Evolutionary conservation across 2,797 vertebrate genomes (phyloP).

Genomic region (Xyrichtys novacula): DNA sequence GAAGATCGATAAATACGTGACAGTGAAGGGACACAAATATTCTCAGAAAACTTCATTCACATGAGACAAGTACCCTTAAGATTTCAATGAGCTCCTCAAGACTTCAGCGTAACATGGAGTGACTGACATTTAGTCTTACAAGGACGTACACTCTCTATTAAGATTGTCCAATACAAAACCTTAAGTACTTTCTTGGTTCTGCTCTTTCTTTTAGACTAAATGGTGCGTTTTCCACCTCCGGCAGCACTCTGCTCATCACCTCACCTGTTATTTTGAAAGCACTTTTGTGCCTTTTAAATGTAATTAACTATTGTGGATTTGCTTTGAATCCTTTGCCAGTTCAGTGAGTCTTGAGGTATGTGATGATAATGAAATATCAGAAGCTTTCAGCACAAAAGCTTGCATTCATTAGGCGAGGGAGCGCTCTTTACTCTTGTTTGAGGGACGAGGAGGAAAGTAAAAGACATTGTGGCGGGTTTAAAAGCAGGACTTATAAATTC

Average conservation of each 20-base stretch:
- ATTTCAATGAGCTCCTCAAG: constrained; percentile 41
- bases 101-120: constrained; percentile 9
- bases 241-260: constrained; percentile 24
- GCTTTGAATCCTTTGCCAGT: constrained; percentile 24
- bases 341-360: constrained; percentile 16
- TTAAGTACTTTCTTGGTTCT: constrained; percentile 20
- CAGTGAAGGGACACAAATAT: constrained; percentile 9
- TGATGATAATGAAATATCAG: constrained; percentile 20
- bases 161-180: constrained; percentile 29
- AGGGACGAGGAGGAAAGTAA: not conserved
- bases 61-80: constrained; percentile 35
- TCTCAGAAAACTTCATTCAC: constrained; percentile 36
- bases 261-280: constrained; percentile 44
- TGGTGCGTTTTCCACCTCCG: not conserved
- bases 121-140: constrained; percentile 23
- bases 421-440: constrained; percentile 23
- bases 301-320: constrained; percentile 45
- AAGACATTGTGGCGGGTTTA: constrained; percentile 21
- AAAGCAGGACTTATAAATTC: constrained; percentile 41
- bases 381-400: constrained; percentile 31
- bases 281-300: constrained; percentile 18
- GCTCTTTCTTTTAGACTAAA: constrained; percentile 25
- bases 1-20: constrained; percentile 10
- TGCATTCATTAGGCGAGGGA: constrained; percentile 41
- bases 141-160: constrained; percentile 23